phyloP scores from a whole-genome alignment of 64 coral and sea anemone genomes.

The Hydrozoanthus tunicans region DNA sequence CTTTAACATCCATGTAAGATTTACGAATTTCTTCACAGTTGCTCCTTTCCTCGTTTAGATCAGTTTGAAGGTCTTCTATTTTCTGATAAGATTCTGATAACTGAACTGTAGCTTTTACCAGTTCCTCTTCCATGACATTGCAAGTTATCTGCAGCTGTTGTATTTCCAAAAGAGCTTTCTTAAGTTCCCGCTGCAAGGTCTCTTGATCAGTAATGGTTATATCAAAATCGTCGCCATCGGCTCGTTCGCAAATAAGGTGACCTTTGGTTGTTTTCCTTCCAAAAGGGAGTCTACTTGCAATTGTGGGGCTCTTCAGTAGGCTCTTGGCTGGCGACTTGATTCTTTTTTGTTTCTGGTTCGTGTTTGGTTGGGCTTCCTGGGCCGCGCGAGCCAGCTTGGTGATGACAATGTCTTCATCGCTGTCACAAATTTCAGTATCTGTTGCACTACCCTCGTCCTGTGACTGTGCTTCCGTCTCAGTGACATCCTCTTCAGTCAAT shows the following conservation, averaged over 20 bases:
- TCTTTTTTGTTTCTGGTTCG: conserved; percentile 1
- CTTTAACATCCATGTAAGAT: conserved; percentile 77
- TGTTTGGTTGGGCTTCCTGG: conserved; percentile 63
- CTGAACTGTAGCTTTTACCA: conserved; percentile 71
- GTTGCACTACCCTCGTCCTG: conserved; percentile 62
- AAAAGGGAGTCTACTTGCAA: neutral
- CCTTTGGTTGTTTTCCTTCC: conserved; percentile 17
- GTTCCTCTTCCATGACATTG: conserved; percentile 86
- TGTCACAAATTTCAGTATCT: conserved; percentile 84
- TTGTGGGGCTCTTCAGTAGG: conserved; percentile 23
- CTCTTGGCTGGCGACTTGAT: conserved; percentile 34
- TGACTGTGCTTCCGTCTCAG: conserved; percentile 78
- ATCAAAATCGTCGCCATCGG: neutral
- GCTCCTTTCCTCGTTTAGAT: conserved; percentile 78
- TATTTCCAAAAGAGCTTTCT: conserved; percentile 69
- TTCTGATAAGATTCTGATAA: conserved; percentile 74
- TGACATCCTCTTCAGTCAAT: conserved; percentile 70
- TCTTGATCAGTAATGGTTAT: conserved; percentile 58
- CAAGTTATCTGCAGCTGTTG: conserved; percentile 40
- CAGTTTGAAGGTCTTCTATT: conserved; percentile 70
- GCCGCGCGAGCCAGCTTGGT: conserved; percentile 79
- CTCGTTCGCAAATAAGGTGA: neutral
- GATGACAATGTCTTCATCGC: conserved; percentile 95
- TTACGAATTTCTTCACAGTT: conserved; percentile 84
- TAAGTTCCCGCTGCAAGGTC: conserved; percentile 56